Conservation (phyloP, 2,113 vertebrate genomes). For the Stigmatopora argus region DNA sequence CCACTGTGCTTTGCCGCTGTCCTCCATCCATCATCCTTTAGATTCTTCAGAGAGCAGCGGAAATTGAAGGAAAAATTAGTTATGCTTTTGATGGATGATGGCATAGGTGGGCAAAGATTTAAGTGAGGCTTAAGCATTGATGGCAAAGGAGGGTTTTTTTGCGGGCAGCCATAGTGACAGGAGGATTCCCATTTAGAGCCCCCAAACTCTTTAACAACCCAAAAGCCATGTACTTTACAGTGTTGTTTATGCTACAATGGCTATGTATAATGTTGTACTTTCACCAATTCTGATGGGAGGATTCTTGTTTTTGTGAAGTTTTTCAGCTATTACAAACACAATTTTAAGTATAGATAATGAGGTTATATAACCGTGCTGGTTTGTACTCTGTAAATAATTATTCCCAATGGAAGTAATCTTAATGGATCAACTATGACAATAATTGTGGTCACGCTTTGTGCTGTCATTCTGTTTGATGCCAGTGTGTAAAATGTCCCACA, state of each 20-base stretch:
- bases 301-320: too few species aligned
- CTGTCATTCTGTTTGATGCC: neutral
- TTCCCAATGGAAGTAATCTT: too few species aligned
- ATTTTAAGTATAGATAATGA: too few species aligned
- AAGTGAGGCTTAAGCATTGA: slow-evolving; percentile 45
- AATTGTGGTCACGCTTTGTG: too few species aligned
- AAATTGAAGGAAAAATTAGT: slow-evolving; percentile 73
- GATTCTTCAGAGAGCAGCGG: slow-evolving; percentile 67
- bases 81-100: slow-evolving; percentile 68
- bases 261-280: neutral
- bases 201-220: neutral
- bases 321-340: too few species aligned
- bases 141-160: slow-evolving; percentile 30
- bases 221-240: slow-evolving; percentile 6
- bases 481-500: slow-evolving; percentile 26
- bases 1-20: slow-evolving; percentile 68
- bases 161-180: slow-evolving; percentile 29
- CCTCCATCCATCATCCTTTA: slow-evolving; percentile 74
- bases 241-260: neutral
- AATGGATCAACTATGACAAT: too few species aligned
- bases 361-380: too few species aligned
- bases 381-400: too few species aligned
- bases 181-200: slow-evolving; percentile 20
- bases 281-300: too few species aligned
- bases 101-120: slow-evolving; percentile 44